Conservation (phyloP, 2,888 invertebrate genomes). For the Hirtodrosophila alboralis region DNA sequence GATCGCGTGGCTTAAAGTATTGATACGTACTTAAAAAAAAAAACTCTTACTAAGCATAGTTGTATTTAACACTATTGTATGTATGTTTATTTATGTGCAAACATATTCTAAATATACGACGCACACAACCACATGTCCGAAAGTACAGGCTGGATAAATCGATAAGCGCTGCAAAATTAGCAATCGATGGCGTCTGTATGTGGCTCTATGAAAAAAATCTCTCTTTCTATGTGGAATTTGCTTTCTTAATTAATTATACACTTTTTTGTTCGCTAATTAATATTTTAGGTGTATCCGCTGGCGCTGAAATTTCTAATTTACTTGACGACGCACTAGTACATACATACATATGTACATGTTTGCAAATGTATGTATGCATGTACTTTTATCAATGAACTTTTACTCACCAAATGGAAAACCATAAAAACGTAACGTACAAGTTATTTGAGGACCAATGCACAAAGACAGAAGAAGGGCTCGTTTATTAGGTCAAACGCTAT, state of each 20-base stretch:
- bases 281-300: slow-evolving; percentile 31
- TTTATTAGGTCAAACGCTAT: slow-evolving; percentile 55
- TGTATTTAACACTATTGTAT: slow-evolving; percentile 41
- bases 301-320: slow-evolving; percentile 36
- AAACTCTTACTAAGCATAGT: slow-evolving; percentile 27
- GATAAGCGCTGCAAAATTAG: slow-evolving; percentile 28
- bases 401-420: slow-evolving; percentile 79
- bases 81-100: slow-evolving; percentile 35
- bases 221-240: slow-evolving; percentile 11
- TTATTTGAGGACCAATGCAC: slow-evolving; percentile 73
- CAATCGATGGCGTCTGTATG: slow-evolving; percentile 22
- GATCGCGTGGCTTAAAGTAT: slow-evolving; percentile 83
- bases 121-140: slow-evolving; percentile 20
- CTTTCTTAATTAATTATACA: slow-evolving; percentile 17
- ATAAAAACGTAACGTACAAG: slow-evolving; percentile 74
- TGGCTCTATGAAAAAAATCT: slow-evolving; percentile 14
- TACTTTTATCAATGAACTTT: slow-evolving; percentile 70
- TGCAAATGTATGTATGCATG: slow-evolving; percentile 33
- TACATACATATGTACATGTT: slow-evolving; percentile 34
- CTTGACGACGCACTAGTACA: slow-evolving; percentile 33
- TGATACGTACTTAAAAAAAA: slow-evolving; percentile 52
- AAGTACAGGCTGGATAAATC: slow-evolving; percentile 52
- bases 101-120: slow-evolving; percentile 41
- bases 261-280: slow-evolving; percentile 13
- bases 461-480: slow-evolving; percentile 67